Evolutionary conservation across 1,140 invertebrate genomes (phyloP).

Genomic region (Heliconius melpomene): DNA sequence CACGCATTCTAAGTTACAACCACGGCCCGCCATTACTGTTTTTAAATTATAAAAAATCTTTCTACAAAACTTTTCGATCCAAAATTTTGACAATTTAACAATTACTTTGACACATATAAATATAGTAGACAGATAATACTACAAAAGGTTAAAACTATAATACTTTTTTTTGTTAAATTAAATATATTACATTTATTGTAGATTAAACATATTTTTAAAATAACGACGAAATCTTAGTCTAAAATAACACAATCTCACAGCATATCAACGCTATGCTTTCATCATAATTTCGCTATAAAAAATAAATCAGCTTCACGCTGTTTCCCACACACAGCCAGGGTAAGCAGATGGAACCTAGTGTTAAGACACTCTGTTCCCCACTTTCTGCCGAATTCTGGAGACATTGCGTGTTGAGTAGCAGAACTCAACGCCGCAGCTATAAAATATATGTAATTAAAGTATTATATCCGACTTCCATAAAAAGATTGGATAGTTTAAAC

Average conservation of each 20-base stretch:
- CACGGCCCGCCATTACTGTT: conserved; percentile 26
- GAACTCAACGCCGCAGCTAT: too few species aligned
- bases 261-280: neutral
- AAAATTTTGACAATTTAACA: neutral
- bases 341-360: too few species aligned
- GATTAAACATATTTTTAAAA: too few species aligned
- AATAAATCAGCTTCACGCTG: too few species aligned
- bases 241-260: neutral
- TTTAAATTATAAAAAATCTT: neutral
- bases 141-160: neutral
- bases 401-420: too few species aligned
- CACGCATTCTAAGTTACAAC: conserved; percentile 56
- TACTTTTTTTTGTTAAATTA: neutral
- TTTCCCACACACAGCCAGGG: too few species aligned
- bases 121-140: neutral
- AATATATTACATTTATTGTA: too few species aligned
- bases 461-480: neutral
- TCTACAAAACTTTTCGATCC: neutral
- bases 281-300: neutral
- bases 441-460: too few species aligned
- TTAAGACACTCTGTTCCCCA: too few species aligned
- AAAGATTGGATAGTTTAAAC: conserved; percentile 34
- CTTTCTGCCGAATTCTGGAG: too few species aligned
- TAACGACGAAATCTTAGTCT: neutral
- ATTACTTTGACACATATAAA: neutral